Evolutionary conservation across 2,888 invertebrate species (phyloP), one percentile per base, ranked within the genome.

Genomic region (Gastrophysa polygoni): DNA sequence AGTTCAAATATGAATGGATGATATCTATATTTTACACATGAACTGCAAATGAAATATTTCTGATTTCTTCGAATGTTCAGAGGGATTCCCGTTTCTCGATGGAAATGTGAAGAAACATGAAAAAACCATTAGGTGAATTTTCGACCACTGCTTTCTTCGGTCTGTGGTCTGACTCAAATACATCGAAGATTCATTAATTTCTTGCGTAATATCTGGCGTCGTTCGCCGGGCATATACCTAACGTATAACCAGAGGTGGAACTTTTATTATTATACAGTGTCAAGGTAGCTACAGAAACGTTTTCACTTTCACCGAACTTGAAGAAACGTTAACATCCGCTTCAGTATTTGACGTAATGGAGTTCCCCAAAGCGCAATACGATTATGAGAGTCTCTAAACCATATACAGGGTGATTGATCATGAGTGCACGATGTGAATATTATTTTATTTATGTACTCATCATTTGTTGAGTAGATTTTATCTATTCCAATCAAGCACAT

Each of bases 261-360:
- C 24, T 49, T 32, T 38, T 62, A 62, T 65, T 68, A 62, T 67
- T 68, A n/a, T n/a, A 66, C 66, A 69, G 68, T 71, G 70, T 71
- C 70, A 70, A 70, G 70, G 71, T 68, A 64, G 63, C 63, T 14
- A 60, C 63, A 46, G 66, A 62, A 66, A 66, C 62, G 69, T 70
- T 73, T 74, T 74, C 72, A 74, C 74, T 73, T 74, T 74, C 73
- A 68, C 72, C 69, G 51, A 71, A 66, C 58, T 57, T 55, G 61
- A 51, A 61, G 66, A 65, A 64, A 65, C 58, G 66, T 43, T 47
- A 54, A 67, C 68, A 73, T 71, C 71, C 71, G 71, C 66, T 71
- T 47, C 54, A 48, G 38, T 52, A 52, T 61, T 51, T 59, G 56
- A 57, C 54, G 52, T 52, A 60, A 51, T 51, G 69, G 70, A 69